phyloP scores from a whole-genome alignment of 2,113 vertebrate genomes.

The Chaetodon auriga region DNA sequence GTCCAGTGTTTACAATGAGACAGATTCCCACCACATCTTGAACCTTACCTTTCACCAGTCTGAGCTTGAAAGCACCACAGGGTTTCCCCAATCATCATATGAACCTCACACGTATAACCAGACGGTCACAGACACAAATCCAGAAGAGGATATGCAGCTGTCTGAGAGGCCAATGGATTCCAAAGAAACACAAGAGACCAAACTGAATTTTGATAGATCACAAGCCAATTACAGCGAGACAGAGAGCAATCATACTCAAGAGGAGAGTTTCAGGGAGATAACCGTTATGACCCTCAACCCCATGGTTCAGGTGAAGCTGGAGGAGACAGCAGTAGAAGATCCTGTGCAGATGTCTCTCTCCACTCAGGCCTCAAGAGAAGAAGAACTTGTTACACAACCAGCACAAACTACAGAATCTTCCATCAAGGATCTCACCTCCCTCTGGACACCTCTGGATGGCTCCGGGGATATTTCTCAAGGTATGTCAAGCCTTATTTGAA shows the following conservation, averaged over 20 bases:
- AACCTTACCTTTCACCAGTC: constrained; percentile 64
- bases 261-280: constrained; percentile 25
- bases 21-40: constrained; percentile 34
- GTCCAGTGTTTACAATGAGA: constrained; percentile 37
- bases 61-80: constrained; percentile 53
- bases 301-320: constrained; percentile 33
- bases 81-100: constrained; percentile 3
- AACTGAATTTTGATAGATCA: constrained; percentile 15
- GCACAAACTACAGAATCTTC: constrained; percentile 38
- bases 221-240: constrained; percentile 37
- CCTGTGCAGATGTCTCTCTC: constrained; percentile 32
- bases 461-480: constrained; percentile 77
- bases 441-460: constrained; percentile 56
- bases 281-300: constrained; percentile 31
- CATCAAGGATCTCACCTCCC: constrained; percentile 1
- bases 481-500: constrained; percentile 31
- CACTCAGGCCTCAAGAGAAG: constrained; percentile 37
- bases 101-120: constrained; percentile 49
- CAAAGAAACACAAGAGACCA: constrained; percentile 42
- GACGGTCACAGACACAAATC: constrained; percentile 37
- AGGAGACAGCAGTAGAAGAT: constrained; percentile 44
- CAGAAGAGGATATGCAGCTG: constrained; percentile 10
- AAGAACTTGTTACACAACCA: constrained; percentile 26
- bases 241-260: constrained; percentile 35
- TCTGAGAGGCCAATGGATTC: constrained; percentile 33